These are phyloP conservation scores for Neodiprion virginianus DNA, from an alignment of 1,140 invertebrate genomes.

Conservation along the genomic window DNA sequence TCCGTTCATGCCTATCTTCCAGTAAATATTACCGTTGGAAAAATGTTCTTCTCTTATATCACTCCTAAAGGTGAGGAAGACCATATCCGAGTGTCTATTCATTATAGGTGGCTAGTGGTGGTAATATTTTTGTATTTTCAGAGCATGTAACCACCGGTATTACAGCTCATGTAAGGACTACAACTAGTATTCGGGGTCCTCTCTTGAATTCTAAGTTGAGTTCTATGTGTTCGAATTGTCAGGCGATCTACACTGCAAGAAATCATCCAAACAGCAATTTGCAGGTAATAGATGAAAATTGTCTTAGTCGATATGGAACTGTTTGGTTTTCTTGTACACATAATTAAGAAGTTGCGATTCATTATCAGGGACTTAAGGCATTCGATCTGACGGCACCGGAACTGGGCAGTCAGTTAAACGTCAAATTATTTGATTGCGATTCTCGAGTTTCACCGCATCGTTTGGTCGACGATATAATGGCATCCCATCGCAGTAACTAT, in stretches of 20 bases:
- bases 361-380: conserved; percentile 26
- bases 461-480: conserved; percentile 55
- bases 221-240: conserved; percentile 46
- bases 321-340: conserved; percentile 18
- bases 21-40: conserved; percentile 58
- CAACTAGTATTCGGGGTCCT: conserved; percentile 49
- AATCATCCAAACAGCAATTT: conserved; percentile 37
- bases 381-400: conserved; percentile 55
- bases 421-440: conserved; percentile 61
- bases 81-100: background rate
- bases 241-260: conserved; percentile 44
- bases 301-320: conserved; percentile 18
- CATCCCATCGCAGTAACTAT: conserved; percentile 60
- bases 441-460: conserved; percentile 47
- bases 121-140: conserved; percentile 28
- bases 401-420: conserved; percentile 56
- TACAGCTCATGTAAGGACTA: conserved; percentile 48
- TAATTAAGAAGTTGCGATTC: conserved; percentile 11
- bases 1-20: conserved; percentile 67
- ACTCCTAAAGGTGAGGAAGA: conserved; percentile 44
- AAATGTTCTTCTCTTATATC: conserved; percentile 53
- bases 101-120: background rate
- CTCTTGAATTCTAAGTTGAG: conserved; percentile 42
- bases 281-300: conserved; percentile 37
- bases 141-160: conserved; percentile 52